Conservation (phyloP, 2,797 vertebrate genomes). For the Antrozous pallidus region DNA sequence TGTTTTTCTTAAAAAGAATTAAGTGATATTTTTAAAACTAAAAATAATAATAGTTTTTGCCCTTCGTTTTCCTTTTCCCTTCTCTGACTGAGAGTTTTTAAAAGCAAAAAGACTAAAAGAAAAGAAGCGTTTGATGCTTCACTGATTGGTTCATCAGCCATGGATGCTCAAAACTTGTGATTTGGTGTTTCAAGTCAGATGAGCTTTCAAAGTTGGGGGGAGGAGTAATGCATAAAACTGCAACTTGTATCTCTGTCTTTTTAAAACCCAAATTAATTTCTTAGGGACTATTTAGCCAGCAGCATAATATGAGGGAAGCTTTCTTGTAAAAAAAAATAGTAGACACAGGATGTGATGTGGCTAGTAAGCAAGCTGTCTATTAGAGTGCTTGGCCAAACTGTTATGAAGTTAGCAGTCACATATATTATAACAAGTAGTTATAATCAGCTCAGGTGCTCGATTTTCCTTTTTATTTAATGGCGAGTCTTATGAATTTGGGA, state of each 20-base stretch:
- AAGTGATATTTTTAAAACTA: not conserved
- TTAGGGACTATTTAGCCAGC: slow-evolving; percentile 55
- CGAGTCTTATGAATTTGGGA: slow-evolving; percentile 75
- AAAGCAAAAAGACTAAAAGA: slow-evolving; percentile 30
- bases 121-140: slow-evolving; percentile 4
- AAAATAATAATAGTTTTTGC: not conserved
- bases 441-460: slow-evolving; percentile 53
- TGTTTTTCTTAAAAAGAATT: slow-evolving; percentile 23
- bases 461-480: slow-evolving; percentile 65
- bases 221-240: not conserved
- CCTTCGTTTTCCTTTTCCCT: slow-evolving; percentile 14
- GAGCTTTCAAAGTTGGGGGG: slow-evolving; percentile 16
- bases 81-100: not conserved
- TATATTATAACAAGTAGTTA: slow-evolving; percentile 62
- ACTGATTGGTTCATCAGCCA: not conserved
- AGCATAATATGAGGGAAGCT: slow-evolving; percentile 24
- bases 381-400: slow-evolving; percentile 63
- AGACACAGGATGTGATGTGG: not conserved
- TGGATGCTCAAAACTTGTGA: slow-evolving; percentile 38
- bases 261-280: slow-evolving; percentile 67
- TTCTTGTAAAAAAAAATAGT: slow-evolving; percentile 29
- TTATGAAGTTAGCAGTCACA: slow-evolving; percentile 73
- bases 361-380: slow-evolving; percentile 14
- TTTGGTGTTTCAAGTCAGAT: slow-evolving; percentile 58
- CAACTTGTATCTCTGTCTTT: slow-evolving; percentile 44